Evolutionary conservation across 2,888 invertebrate species (phyloP), one percentile per base, ranked within the genome.

Genomic region (Nomada fabriciana): DNA sequence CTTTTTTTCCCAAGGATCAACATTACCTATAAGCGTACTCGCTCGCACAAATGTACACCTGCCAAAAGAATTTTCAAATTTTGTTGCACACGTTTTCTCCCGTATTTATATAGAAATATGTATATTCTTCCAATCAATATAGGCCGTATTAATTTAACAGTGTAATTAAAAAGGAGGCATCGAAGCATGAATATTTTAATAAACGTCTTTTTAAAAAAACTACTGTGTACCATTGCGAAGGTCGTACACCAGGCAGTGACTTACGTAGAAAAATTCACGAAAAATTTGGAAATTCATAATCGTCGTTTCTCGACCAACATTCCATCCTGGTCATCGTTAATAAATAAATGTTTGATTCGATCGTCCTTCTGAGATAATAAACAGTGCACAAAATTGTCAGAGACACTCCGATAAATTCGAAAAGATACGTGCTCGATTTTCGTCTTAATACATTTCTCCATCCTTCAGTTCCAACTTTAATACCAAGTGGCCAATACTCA

Each of bases 241-340:
- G 71, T 57, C 55, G 53, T 68, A 68, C 68, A 70, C 71, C 64
- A 57, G 83, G 83, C 83, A 83, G 83, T 83, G 83, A 59, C 47
- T 67, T 57, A 72, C 36, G 63, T 72, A 83, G 42, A 60, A 75
- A 69, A 72, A 72, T 60, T 64, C 55, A 36, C 25, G 13, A 13
- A 43, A 63, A 74, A 53, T 57, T 65, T 42, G 5, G 25, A 57
- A 52, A 80, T 73, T 72, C 55, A 10, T 47, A 5, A n/a, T 57
- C 55, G 11, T 53, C 42, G 20, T 29, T 43, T 0, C 11, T 52
- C 43, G 43, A 69, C 61, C 53, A 53, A 50, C 43, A 2, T 42
- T 57, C 23, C 5, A 2, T 15, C 9, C 36, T 52, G 15, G 52
- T 52, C 36, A 18, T 42, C 20, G 23, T 68, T 23, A 7, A 3